phyloP scores from a whole-genome alignment of 1,140 invertebrate genomes.

The Wasmannia auropunctata region DNA sequence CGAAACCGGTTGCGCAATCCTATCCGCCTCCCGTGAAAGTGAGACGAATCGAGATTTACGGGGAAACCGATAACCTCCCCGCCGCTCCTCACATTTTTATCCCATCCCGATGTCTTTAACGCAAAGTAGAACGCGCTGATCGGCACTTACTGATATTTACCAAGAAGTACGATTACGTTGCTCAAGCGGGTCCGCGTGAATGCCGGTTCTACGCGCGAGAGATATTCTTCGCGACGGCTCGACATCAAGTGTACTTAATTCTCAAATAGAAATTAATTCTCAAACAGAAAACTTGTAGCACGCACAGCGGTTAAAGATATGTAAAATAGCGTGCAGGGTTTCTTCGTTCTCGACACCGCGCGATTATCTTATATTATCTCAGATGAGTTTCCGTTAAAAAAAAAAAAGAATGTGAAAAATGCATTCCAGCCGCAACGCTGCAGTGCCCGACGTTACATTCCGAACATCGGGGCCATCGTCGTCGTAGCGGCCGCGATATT shows the following conservation, averaged over 20 bases:
- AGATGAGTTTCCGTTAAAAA: neutral
- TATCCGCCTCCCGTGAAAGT: constrained; percentile 63
- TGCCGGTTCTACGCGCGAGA: neutral
- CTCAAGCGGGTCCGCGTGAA: neutral
- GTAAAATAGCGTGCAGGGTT: neutral
- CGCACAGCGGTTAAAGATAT: neutral
- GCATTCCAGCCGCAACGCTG: neutral
- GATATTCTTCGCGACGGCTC: neutral
- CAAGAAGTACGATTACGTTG: neutral
- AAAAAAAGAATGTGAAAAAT: neutral
- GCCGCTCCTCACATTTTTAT: constrained; percentile 21
- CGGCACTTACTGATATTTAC: constrained; percentile 7
- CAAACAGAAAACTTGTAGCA: no score
- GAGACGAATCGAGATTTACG: constrained; percentile 68
- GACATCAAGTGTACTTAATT: neutral
- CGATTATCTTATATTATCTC: neutral
- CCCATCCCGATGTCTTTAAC: neutral
- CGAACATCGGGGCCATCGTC: neutral
- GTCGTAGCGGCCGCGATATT: neutral
- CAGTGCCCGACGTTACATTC: neutral
- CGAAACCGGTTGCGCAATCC: constrained; percentile 65
- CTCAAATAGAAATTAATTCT: neutral
- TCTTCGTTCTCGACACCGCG: neutral
- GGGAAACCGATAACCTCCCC: constrained; percentile 10
- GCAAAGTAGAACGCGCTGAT: constrained; percentile 3